These are phyloP conservation scores for Epinotia demarniana DNA, from an alignment of 2,888 invertebrate species.

Conservation along the genomic window DNA sequence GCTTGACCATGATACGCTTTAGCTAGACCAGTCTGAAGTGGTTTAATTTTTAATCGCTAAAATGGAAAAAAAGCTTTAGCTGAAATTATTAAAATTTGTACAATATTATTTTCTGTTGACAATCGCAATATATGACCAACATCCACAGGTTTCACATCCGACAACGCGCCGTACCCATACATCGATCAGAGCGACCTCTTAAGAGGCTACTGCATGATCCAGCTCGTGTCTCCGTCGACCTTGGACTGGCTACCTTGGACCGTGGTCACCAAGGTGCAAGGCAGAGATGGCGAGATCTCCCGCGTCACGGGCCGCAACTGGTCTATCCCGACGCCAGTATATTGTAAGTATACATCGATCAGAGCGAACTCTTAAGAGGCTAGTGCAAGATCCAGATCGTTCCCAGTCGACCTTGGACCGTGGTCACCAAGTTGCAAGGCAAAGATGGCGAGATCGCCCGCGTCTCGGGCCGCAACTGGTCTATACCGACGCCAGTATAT, in stretches of 20 bases:
- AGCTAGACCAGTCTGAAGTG: too few species aligned
- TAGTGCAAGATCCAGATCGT: too few species aligned
- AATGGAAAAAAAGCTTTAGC: too few species aligned
- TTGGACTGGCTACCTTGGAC: conserved; percentile 70
- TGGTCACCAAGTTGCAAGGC: too few species aligned
- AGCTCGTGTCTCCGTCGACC: background rate
- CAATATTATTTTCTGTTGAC: background rate
- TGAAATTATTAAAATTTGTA: background rate
- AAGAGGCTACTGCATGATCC: too few species aligned
- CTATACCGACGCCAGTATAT: too few species aligned
- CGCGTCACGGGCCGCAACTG: conserved; percentile 47
- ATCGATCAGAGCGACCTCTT: conserved; percentile 26
- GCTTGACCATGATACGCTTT: too few species aligned
- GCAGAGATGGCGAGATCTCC: conserved; percentile 58
- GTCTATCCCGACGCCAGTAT: background rate
- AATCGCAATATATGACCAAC: background rate
- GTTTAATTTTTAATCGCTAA: too few species aligned
- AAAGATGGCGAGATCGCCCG: too few species aligned
- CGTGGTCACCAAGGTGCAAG: conserved; percentile 60
- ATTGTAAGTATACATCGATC: conserved; percentile 20
- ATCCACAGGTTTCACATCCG: conserved; percentile 63
- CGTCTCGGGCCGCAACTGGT: too few species aligned
- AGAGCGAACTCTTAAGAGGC: too few species aligned
- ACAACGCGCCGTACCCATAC: conserved; percentile 57
- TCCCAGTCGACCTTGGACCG: too few species aligned